A percentile compares a stretch with the other conserved stretches of the same genome.
Evolutionary conservation across 2,113 vertebrate genomes (phyloP).

Genomic region (Podarcis cretensis): DNA sequence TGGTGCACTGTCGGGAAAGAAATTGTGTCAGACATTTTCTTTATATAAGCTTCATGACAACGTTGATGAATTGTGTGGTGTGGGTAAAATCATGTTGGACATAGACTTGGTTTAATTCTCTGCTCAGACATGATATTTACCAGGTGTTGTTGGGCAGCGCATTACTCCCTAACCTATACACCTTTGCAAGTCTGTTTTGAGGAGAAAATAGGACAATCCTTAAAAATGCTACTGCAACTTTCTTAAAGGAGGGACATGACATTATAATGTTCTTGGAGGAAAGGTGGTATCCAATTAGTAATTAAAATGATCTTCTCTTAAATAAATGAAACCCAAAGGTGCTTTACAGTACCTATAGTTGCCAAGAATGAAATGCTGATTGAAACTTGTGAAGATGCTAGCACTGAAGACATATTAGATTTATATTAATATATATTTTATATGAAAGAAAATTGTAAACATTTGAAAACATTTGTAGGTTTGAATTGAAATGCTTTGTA

Average conservation of each 20-base stretch:
- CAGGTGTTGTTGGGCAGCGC: background rate
- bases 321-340: background rate
- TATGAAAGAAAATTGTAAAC: too few relatives aligned
- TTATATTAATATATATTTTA: too few relatives aligned
- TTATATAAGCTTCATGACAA: constrained; percentile 21
- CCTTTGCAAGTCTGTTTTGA: background rate
- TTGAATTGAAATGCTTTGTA: too few relatives aligned
- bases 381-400: background rate
- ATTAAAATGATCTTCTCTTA: background rate
- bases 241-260: background rate
- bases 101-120: too few relatives aligned
- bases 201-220: background rate
- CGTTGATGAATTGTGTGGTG: background rate
- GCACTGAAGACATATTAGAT: background rate
- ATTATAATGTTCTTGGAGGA: background rate
- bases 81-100: background rate
- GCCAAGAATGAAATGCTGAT: background rate
- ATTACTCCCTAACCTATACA: background rate
- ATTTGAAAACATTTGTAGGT: too few relatives aligned
- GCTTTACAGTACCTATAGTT: background rate
- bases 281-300: background rate
- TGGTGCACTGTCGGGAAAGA: background rate
- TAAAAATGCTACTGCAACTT: background rate
- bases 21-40: background rate
- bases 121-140: background rate